Evolutionary conservation across 2,113 vertebrate species (phyloP).

Genomic region (Petrocephalus microphthalmus): DNA sequence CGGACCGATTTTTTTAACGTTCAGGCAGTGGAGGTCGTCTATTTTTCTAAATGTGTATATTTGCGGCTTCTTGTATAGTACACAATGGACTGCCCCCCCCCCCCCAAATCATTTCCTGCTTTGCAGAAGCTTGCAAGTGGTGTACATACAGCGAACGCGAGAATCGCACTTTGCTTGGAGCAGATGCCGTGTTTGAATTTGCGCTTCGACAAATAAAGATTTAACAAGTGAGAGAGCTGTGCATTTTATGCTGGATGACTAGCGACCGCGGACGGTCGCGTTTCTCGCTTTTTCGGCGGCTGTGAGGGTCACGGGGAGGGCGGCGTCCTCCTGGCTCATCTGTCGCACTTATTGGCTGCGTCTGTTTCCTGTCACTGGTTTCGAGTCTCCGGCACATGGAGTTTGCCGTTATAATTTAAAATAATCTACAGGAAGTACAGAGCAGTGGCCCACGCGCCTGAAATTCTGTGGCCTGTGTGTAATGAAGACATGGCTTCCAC

Average conservation of each 20-base stretch:
- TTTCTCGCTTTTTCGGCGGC: neutral
- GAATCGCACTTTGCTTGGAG: neutral
- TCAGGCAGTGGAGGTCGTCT: neutral
- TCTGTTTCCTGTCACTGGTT: too few relatives aligned
- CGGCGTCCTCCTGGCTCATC: neutral
- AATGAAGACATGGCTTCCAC: neutral
- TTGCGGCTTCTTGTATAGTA: neutral
- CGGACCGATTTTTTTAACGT: neutral
- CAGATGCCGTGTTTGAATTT: neutral
- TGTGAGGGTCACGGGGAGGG: neutral
- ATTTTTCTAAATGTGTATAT: neutral
- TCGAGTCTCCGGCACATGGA: too few relatives aligned
- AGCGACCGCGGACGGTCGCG: neutral
- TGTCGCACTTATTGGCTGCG: too few relatives aligned
- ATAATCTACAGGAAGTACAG: neutral
- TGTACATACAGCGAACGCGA: conserved; percentile 1
- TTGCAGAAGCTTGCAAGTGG: neutral
- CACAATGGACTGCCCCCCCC: neutral
- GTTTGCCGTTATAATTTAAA: too few relatives aligned
- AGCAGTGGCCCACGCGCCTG: neutral
- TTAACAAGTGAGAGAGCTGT: neutral
- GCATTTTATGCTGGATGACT: neutral
- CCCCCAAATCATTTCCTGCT: neutral
- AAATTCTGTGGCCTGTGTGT: neutral
- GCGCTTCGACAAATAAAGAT: neutral